Conservation (phyloP, 2,797 vertebrate species). For the Toxotes lorentzi region DNA sequence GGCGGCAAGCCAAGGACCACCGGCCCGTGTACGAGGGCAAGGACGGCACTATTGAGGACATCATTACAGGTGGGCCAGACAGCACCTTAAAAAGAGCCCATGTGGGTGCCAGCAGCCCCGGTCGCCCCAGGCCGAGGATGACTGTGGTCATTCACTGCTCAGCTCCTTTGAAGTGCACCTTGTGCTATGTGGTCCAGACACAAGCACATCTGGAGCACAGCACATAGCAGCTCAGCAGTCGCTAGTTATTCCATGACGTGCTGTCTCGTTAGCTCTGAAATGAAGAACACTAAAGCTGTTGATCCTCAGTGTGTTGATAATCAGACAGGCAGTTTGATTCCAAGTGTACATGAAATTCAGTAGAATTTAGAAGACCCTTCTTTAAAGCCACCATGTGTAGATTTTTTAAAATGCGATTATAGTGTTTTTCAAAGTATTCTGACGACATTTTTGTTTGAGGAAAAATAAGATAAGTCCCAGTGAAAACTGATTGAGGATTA, state of each 20-base stretch:
- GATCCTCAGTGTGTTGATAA: constrained; percentile 18
- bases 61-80: constrained; percentile 93
- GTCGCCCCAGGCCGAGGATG: constrained; percentile 70
- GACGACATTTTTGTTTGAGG: neutral
- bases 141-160: constrained; percentile 85
- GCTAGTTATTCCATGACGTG: constrained; percentile 31
- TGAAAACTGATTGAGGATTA: neutral
- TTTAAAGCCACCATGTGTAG: constrained; percentile 11
- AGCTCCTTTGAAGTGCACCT: constrained; percentile 80
- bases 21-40: constrained; percentile 97
- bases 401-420: neutral
- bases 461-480: neutral
- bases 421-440: neutral
- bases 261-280: constrained; percentile 28
- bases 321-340: neutral
- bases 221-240: constrained; percentile 49
- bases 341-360: constrained; percentile 1
- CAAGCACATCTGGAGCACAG: constrained; percentile 73
- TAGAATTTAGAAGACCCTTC: neutral
- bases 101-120: constrained; percentile 46
- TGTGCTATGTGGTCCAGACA: constrained; percentile 84
- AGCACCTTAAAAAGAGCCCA: constrained; percentile 40
- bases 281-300: constrained; percentile 32
- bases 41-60: constrained; percentile 98
- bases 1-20: constrained; percentile 96